Base-by-base conservation (phyloP, 1,140 invertebrate species). In the Sitodiplosis mosellana region DNA sequence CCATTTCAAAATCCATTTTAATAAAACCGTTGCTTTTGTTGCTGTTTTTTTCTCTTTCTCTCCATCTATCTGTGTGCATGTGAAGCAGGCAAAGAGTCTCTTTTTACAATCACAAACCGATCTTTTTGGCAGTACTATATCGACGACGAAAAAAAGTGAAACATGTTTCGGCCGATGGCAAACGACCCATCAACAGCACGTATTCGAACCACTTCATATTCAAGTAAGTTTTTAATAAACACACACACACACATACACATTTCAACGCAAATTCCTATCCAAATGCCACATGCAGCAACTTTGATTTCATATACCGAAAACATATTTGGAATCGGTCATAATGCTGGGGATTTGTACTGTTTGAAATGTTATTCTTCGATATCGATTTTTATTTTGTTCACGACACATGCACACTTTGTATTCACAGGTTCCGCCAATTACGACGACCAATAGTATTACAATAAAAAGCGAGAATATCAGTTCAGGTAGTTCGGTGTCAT, bases 61-160 rank as follows among this genome's bases (percentile, higher is more conserved):
- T 41, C 18, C 6, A n/a, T 41, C 11, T n/a, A n/a, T n/a, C n/a
- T n/a, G n/a, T n/a, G n/a, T n/a, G n/a, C n/a, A n/a, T n/a, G n/a
- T n/a, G n/a, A n/a, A n/a, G n/a, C 11, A 43, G 41, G 43, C 43
- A 33, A 45, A 45, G 11, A 45, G 43, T 33, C 21, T 45, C 14
- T 45, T 45, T 45, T 8, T 45, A 10, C 43, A 45, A 45, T 45
- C 43, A 33, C 43, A 45, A n/a, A 45, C 43, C 6, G 43, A 45
- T 14, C 22, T 45, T n/a, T 45, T 45, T 11, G 17, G 17, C 22
- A 21, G 43, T 27, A 45, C 43, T 11, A 17, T 18, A 17, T 19
- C 18, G 12, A 19, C 43, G 33, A 45, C 20, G 4, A 45, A 45
- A 33, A 45, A 22, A 33, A 45, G 19, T 7, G 43, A 45, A 45